Evolutionary conservation across 1,140 invertebrate genomes (phyloP).

Genomic region (Galleria mellonella): DNA sequence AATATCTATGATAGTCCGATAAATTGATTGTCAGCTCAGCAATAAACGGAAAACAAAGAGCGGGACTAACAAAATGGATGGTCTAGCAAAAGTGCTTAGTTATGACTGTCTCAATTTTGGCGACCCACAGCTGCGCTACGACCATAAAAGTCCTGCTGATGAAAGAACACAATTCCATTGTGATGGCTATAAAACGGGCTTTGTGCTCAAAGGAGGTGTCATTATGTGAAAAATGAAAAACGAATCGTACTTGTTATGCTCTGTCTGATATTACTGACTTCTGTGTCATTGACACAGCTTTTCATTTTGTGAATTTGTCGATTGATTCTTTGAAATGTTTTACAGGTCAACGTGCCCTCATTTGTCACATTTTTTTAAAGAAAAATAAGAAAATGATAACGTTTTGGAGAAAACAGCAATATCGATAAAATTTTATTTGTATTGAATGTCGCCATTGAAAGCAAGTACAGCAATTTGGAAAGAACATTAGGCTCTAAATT

Average conservation of each 20-base stretch:
- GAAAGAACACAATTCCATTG: conserved; percentile 70
- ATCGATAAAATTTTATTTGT: no score
- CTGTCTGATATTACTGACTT: conserved; percentile 31
- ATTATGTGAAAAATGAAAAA: conserved; percentile 67
- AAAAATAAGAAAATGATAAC: no score
- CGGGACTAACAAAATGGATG: conserved; percentile 18
- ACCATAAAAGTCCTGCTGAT: conserved; percentile 61
- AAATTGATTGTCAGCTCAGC: no score
- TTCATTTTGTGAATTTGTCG: conserved; percentile 19
- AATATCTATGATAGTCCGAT: no score
- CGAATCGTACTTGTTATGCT: conserved; percentile 61
- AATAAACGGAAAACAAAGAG: neutral
- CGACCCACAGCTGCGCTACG: conserved; percentile 46
- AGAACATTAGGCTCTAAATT: neutral
- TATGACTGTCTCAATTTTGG: conserved; percentile 61
- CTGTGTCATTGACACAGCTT: conserved; percentile 14
- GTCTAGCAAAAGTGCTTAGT: conserved; percentile 25
- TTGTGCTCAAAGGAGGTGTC: conserved; percentile 53
- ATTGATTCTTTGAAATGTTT: conserved; percentile 14
- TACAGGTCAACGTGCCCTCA: neutral
- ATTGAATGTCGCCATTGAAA: no score
- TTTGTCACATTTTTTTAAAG: neutral
- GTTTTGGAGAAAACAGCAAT: neutral
- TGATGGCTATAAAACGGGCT: conserved; percentile 58
- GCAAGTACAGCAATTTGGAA: no score